Percentiles rank a stretch among this genome's conserved stretches.
Conservation (phyloP, 2,888 invertebrate genomes). For the Tachina grossa region DNA sequence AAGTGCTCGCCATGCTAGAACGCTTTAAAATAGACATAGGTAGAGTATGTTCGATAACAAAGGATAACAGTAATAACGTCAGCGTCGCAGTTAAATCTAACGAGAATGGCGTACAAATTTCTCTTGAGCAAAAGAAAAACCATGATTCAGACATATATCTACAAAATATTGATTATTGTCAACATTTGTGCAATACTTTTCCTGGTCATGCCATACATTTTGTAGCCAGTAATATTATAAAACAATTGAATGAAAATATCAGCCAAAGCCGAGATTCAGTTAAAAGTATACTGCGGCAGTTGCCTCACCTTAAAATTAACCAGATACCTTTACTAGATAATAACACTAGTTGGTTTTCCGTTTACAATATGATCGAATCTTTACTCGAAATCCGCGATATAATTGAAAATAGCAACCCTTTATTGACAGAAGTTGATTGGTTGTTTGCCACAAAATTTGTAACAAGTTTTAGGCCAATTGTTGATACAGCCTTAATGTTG, state of each 20-base stretch:
- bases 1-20: slow-evolving; percentile 58
- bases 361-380: slow-evolving; percentile 65
- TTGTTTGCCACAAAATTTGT: slow-evolving; percentile 65
- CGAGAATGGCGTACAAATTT: background rate
- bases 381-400: slow-evolving; percentile 33
- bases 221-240: slow-evolving; percentile 48
- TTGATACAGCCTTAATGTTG: slow-evolving; percentile 57
- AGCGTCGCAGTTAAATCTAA: slow-evolving; percentile 33
- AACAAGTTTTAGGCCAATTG: slow-evolving; percentile 68
- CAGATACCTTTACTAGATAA: slow-evolving; percentile 52
- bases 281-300: background rate
- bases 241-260: slow-evolving; percentile 49
- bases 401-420: slow-evolving; percentile 27
- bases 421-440: slow-evolving; percentile 67
- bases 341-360: slow-evolving; percentile 61
- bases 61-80: slow-evolving; percentile 64
- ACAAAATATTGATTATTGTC: slow-evolving; percentile 7
- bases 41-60: slow-evolving; percentile 67
- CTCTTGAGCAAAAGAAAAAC: too few species aligned
- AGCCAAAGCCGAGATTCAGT: slow-evolving; percentile 47
- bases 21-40: slow-evolving; percentile 62
- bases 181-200: slow-evolving; percentile 47
- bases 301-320: slow-evolving; percentile 28
- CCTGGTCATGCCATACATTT: slow-evolving; percentile 53
- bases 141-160: background rate